These are phyloP conservation scores for Latrodectus hesperus DNA, from an alignment of 2,888 invertebrate species.

Conservation along the genomic window DNA sequence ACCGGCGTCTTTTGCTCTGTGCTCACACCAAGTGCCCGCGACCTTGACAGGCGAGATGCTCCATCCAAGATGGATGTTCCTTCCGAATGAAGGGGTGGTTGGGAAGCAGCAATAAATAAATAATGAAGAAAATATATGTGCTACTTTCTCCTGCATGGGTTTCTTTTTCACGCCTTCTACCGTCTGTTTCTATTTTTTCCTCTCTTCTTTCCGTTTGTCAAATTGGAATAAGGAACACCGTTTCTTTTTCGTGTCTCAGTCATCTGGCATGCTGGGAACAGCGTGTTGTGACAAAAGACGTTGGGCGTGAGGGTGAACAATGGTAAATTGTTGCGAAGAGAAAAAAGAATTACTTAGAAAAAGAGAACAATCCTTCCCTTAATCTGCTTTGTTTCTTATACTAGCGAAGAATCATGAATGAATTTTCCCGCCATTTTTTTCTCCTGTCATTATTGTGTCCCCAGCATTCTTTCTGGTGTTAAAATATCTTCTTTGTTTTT, in stretches of 20 bases:
- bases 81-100: not conserved
- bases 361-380: too few species aligned
- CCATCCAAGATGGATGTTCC: slow-evolving; percentile 19
- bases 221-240: slow-evolving; percentile 17
- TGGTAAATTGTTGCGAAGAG: not conserved
- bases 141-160: slow-evolving; percentile 48
- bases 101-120: slow-evolving; percentile 34
- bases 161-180: not conserved
- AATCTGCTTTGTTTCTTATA: too few species aligned
- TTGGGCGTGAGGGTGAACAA: slow-evolving; percentile 1
- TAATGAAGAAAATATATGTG: slow-evolving; percentile 55
- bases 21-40: slow-evolving; percentile 41
- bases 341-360: not conserved
- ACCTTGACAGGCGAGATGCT: slow-evolving; percentile 27
- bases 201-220: slow-evolving; percentile 10
- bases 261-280: not conserved
- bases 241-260: not conserved
- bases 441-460: too few species aligned
- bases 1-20: slow-evolving; percentile 13
- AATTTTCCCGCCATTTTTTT: too few species aligned
- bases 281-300: slow-evolving; percentile 5
- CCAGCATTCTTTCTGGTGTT: too few species aligned
- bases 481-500: too few species aligned
- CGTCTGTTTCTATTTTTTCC: slow-evolving; percentile 1
- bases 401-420: too few species aligned